Evolutionary conservation across 2,113 vertebrate genomes (phyloP).

Genomic region (Pandion haliaetus): DNA sequence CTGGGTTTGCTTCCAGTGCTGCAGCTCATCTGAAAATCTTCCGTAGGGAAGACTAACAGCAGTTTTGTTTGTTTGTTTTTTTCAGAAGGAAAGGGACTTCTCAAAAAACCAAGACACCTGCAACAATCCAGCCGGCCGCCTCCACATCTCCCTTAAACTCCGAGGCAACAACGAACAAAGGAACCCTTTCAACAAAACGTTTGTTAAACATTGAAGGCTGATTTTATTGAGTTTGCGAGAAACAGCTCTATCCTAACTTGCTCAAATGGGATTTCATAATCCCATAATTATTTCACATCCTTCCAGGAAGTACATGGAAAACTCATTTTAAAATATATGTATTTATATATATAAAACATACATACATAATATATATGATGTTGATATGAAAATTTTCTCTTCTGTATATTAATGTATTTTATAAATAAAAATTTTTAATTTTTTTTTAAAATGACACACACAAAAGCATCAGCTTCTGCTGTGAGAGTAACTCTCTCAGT

Average conservation of each 20-base stretch:
- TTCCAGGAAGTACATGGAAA: neutral
- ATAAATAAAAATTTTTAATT: neutral
- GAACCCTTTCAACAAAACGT: neutral
- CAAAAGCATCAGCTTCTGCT: neutral
- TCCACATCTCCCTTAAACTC: constrained; percentile 8
- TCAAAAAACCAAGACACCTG: constrained; percentile 28
- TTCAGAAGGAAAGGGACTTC: neutral
- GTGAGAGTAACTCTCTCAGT: accelerated
- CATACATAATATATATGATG: neutral
- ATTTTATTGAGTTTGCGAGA: neutral
- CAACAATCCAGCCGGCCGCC: neutral
- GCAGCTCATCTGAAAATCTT: neutral
- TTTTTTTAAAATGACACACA: neutral
- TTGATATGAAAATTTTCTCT: neutral
- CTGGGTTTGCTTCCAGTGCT: neutral
- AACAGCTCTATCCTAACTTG: neutral
- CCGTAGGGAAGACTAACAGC: neutral
- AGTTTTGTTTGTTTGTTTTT: neutral
- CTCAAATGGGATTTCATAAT: constrained; percentile 19
- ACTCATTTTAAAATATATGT: neutral
- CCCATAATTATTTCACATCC: neutral
- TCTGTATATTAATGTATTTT: neutral
- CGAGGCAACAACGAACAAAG: neutral
- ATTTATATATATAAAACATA: neutral
- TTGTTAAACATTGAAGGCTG: constrained; percentile 8